A percentile compares a stretch with the other conserved stretches of the same genome.
phyloP scores from a whole-genome alignment of 2,797 vertebrate genomes.

The Numenius phaeopus region DNA sequence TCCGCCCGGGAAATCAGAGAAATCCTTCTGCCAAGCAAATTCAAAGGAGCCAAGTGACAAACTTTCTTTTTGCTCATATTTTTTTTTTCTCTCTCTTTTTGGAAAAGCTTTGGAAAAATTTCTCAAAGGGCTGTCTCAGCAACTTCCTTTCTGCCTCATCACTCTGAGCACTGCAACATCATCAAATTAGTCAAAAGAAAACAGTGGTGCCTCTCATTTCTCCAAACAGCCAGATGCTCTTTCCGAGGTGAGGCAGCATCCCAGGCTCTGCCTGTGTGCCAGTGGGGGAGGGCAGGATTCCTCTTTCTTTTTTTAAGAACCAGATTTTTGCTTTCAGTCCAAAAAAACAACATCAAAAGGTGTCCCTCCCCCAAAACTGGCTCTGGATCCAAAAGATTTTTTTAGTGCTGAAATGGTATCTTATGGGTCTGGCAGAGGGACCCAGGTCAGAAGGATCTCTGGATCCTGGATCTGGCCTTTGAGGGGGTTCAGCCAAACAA shows the following conservation, averaged over 20 bases:
- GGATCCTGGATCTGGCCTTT: not conserved
- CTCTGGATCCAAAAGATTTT: not conserved
- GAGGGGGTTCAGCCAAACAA: not conserved
- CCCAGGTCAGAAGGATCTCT: not conserved
- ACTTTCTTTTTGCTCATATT: not conserved
- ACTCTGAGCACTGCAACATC: conserved; percentile 61
- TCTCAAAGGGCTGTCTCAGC: conserved; percentile 69
- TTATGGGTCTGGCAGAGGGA: not conserved
- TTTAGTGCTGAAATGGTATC: not conserved
- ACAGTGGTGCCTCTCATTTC: conserved; percentile 66
- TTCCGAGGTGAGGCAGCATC: conserved; percentile 27
- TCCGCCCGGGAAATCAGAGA: not conserved
- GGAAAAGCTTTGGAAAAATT: conserved; percentile 58
- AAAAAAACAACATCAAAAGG: rapidly evolving
- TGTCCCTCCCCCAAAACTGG: not conserved
- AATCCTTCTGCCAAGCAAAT: conserved; percentile 13
- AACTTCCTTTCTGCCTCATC: conserved; percentile 65
- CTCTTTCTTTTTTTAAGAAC: not conserved
- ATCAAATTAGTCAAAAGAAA: conserved; percentile 73
- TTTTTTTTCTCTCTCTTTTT: not conserved
- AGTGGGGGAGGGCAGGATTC: conserved; percentile 37
- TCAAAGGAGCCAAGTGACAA: conserved; percentile 12
- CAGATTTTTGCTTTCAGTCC: not conserved
- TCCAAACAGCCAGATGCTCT: conserved; percentile 63
- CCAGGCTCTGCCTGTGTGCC: not conserved